Base-by-base conservation (phyloP, 2,797 vertebrate genomes). In the Choloepus didactylus region DNA sequence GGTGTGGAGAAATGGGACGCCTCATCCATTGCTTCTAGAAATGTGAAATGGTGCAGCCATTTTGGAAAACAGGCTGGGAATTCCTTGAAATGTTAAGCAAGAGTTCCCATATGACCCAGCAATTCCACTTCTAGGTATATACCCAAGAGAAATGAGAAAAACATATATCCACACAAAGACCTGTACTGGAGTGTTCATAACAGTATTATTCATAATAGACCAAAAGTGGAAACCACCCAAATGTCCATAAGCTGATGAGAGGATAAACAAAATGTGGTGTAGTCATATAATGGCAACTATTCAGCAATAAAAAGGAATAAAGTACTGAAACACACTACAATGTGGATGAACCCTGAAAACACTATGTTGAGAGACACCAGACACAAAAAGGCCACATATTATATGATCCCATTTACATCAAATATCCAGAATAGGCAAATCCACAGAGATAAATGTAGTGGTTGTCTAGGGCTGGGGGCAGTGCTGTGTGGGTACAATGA, bases 211-310 rank as follows among this genome's bases (percentile, higher is more conserved):
- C 11, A 1, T 35, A 9, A 77, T 2, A 35, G 9, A 4, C 29
- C 16, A 2, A 67, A 46, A 5, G 31, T 14, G 21, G 18, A 31
- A 41, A 19, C 2, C 29, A 21, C 29, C 3, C 25, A 1, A 14
- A 64, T 0, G 5, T 38, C 66, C 15, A 2, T 60, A 23, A 2
- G 16, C 6, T 4, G 83, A 86, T 2, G 72, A 38, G 2, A 2
- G n/a, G 9, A 35, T 3, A 49, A 49, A 15, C 6, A 41, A 41
- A 67, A 72, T 0, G 41, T 38, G 5, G 0, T 7, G n/a, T 11
- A 21, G 18, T 27, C 6, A 0, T 1, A 23, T 5, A 2, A 8
- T 0, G 44, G 56, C 54, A 31, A 46, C 49, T 2, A 27, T 3
- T 25, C 41, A 56, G 80, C 56, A 8, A 2, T 15, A 31, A 62